Percentiles rank a stretch among this genome's conserved stretches.
Conservation (phyloP, 1,140 invertebrate species). For the Pachyrhynchus sulphureomaculatus region DNA sequence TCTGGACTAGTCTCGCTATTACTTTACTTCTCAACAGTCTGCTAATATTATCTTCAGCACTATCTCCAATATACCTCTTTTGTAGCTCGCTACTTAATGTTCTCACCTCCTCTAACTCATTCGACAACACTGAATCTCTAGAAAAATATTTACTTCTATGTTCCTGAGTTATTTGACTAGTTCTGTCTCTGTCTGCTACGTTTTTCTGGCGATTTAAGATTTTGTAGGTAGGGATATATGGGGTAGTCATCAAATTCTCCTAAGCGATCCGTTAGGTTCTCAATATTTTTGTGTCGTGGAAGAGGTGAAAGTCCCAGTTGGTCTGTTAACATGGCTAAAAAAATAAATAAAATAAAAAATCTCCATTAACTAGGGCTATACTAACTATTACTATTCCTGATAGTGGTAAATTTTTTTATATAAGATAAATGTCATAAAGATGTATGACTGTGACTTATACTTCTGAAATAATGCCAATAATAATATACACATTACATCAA, state of each 20-base stretch:
- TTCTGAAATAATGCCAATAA: no score
- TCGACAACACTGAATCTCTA: slow-evolving; percentile 39
- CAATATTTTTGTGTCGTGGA: slow-evolving; percentile 38
- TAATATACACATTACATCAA: no score
- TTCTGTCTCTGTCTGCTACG: neutral
- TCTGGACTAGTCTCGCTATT: slow-evolving; percentile 29
- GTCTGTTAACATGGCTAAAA: slow-evolving; percentile 24
- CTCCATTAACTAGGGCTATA: no score
- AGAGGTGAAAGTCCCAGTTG: slow-evolving; percentile 37
- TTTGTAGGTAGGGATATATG: neutral
- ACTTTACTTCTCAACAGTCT: slow-evolving; percentile 6
- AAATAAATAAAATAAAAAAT: no score
- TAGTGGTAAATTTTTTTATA: no score
- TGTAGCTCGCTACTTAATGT: slow-evolving; percentile 40
- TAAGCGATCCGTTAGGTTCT: slow-evolving; percentile 26
- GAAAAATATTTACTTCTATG: slow-evolving; percentile 41
- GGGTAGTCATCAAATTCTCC: slow-evolving; percentile 22
- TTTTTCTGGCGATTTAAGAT: neutral
- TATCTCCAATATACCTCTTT: slow-evolving; percentile 36
- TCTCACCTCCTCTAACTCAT: slow-evolving; percentile 47
- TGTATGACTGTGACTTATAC: no score
- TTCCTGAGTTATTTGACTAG: neutral
- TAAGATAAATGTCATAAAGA: no score
- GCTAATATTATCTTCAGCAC: slow-evolving; percentile 12
- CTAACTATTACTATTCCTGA: no score